Conservation (phyloP, 2,888 invertebrate genomes). For the Elmis aenea region DNA sequence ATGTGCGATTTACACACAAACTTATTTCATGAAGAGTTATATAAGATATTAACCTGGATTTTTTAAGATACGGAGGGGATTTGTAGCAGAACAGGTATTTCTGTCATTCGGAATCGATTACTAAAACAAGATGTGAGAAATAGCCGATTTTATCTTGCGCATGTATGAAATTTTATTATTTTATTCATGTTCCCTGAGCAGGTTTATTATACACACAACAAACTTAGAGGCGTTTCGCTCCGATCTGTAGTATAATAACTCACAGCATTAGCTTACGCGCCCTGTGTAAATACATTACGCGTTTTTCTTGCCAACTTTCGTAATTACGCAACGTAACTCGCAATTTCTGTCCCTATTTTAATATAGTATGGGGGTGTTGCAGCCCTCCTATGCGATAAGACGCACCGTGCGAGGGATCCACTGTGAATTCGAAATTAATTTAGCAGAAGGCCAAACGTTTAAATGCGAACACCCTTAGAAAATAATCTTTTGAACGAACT, state of each 20-base stretch:
- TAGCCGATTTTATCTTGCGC: conserved; percentile 16
- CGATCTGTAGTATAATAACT: conserved; percentile 5
- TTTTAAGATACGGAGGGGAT: conserved; percentile 9
- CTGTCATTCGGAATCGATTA: conserved; percentile 19
- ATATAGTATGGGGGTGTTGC: conserved; percentile 28
- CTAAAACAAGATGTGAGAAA: conserved; percentile 17
- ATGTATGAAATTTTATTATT: conserved; percentile 18
- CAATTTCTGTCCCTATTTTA: conserved; percentile 34
- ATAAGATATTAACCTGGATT: conserved; percentile 10
- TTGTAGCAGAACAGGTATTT: conserved; percentile 17
- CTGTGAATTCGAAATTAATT: conserved; percentile 41
- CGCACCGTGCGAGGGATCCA: conserved; percentile 24
- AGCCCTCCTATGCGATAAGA: conserved; percentile 26
- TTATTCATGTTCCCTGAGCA: conserved; percentile 6
- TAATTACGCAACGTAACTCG: conserved; percentile 28
- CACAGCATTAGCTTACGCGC: conserved; percentile 5
- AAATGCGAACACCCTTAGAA: conserved; percentile 26
- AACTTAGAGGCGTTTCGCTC: conserved; percentile 8
- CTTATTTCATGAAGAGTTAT: too few species aligned
- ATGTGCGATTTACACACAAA: too few species aligned
- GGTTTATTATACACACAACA: conserved; percentile 5
- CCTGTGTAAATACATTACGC: conserved; percentile 20
- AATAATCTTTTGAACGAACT: conserved; percentile 7
- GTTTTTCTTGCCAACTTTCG: conserved; percentile 24
- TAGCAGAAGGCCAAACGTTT: conserved; percentile 37